Evolutionary conservation across 2,113 vertebrate species (phyloP).

Genomic region (Aspiorhynchus laticeps): DNA sequence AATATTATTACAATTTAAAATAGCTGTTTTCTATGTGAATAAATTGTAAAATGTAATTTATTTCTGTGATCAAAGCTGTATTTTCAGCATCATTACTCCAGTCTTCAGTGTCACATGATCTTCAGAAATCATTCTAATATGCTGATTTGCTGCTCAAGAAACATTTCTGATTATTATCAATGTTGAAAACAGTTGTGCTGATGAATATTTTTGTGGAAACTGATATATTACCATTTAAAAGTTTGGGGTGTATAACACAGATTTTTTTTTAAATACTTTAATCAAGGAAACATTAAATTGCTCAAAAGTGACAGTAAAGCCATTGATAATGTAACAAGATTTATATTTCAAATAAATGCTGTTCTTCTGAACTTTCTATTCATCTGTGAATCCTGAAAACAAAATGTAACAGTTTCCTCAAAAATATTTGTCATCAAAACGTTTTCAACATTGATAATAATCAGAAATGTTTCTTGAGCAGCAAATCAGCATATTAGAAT

Average conservation of each 20-base stretch:
- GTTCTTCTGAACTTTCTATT: background rate
- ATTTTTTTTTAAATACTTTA: background rate
- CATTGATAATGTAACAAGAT: background rate
- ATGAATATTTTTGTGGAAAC: background rate
- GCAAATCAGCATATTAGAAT: background rate
- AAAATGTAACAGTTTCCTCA: background rate
- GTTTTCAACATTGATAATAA: background rate
- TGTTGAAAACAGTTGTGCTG: background rate
- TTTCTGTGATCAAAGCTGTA: background rate
- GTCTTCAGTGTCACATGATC: conserved; percentile 1
- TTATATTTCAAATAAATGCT: too few relatives aligned
- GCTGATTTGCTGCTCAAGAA: too few relatives aligned
- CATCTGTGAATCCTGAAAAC: background rate
- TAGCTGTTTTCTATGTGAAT: background rate
- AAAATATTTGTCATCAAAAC: background rate
- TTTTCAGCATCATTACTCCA: background rate
- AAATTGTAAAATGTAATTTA: too few relatives aligned
- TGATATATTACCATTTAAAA: too few relatives aligned
- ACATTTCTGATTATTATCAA: background rate
- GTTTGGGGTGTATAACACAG: too few relatives aligned
- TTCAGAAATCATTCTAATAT: background rate
- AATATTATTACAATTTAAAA: background rate
- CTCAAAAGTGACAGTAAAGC: background rate
- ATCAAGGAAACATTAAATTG: background rate
- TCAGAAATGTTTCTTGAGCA: background rate